These are phyloP conservation scores for Zaprionus bogoriensis DNA, from an alignment of 2,888 invertebrate genomes.

Conservation along the genomic window DNA sequence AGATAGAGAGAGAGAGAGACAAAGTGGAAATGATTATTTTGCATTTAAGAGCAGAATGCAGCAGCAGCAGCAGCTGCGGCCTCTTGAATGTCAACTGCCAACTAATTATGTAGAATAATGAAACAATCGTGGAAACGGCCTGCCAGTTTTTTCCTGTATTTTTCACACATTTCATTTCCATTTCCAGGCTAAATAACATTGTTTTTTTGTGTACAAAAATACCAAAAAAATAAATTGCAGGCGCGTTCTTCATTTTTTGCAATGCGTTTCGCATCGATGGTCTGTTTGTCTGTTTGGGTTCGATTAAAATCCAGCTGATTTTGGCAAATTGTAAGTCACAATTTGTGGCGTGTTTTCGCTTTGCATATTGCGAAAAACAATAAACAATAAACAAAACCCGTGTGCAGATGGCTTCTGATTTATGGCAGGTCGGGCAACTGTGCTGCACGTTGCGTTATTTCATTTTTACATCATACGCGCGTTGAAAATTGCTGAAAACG, in stretches of 20 bases:
- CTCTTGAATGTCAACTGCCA: conserved; percentile 43
- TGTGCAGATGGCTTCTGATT: conserved; percentile 29
- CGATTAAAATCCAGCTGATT: neutral
- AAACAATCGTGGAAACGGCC: conserved; percentile 31
- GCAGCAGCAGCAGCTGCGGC: conserved; percentile 22
- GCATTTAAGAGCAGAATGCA: conserved; percentile 50
- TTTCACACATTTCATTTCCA: neutral
- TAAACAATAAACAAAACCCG: conserved; percentile 19
- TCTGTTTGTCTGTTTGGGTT: neutral
- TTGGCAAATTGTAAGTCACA: conserved; percentile 31
- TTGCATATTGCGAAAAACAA: conserved; percentile 22
- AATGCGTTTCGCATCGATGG: neutral
- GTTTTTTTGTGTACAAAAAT: too few species aligned
- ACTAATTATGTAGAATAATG: conserved; percentile 64
- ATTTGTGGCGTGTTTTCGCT: conserved; percentile 12
- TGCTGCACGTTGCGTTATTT: conserved; percentile 27
- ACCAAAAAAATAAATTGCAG: too few species aligned
- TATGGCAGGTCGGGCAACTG: conserved; percentile 19
- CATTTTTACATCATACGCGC: too few species aligned
- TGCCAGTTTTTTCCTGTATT: neutral
- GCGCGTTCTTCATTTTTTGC: too few species aligned
- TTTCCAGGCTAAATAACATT: neutral
- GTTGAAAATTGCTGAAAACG: too few species aligned
- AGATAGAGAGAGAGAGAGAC: neutral
- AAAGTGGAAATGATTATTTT: conserved; percentile 59